Evolutionary conservation across 1,140 invertebrate species (phyloP).

Genomic region (Hycleus phaleratus): DNA sequence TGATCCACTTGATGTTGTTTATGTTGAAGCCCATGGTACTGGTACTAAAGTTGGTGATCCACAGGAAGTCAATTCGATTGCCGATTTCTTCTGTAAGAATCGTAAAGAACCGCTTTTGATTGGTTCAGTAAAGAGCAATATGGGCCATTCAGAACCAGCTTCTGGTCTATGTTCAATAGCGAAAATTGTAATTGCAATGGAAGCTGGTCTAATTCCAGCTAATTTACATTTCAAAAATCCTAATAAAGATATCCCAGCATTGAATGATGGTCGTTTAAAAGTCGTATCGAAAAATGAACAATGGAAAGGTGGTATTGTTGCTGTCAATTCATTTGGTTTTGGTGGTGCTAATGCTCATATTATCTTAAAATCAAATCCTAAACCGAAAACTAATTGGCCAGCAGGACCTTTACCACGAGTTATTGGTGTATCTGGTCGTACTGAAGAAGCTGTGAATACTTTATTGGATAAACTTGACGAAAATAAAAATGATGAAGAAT

Average conservation of each 20-base stretch:
- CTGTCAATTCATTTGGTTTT: slow-evolving; percentile 94
- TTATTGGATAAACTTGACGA: slow-evolving; percentile 57
- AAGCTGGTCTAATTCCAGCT: slow-evolving; percentile 73
- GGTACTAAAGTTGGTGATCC: slow-evolving; percentile 93
- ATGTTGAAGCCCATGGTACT: slow-evolving; percentile 94
- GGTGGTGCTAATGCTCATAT: slow-evolving; percentile 94
- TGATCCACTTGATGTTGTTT: slow-evolving; percentile 72
- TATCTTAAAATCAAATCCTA: slow-evolving; percentile 71
- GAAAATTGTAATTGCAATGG: slow-evolving; percentile 89
- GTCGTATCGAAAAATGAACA: slow-evolving; percentile 72
- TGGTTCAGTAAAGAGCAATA: slow-evolving; percentile 95
- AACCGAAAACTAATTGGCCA: slow-evolving; percentile 54
- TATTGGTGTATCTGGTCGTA: slow-evolving; percentile 74
- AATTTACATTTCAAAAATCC: slow-evolving; percentile 86
- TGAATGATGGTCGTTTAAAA: slow-evolving; percentile 66
- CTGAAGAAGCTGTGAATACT: slow-evolving; percentile 66
- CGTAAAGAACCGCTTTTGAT: slow-evolving; percentile 74
- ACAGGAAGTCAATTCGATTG: slow-evolving; percentile 90
- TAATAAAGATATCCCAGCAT: slow-evolving; percentile 81
- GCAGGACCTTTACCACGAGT: slow-evolving; percentile 57
- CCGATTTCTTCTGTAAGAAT: slow-evolving; percentile 83
- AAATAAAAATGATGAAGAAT: slow-evolving; percentile 61
- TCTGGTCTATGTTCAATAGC: slow-evolving; percentile 85
- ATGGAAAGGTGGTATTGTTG: slow-evolving; percentile 80
- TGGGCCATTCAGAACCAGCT: slow-evolving; percentile 94